Conservation (phyloP, 2,888 invertebrate genomes). For the Acronicta alni region DNA sequence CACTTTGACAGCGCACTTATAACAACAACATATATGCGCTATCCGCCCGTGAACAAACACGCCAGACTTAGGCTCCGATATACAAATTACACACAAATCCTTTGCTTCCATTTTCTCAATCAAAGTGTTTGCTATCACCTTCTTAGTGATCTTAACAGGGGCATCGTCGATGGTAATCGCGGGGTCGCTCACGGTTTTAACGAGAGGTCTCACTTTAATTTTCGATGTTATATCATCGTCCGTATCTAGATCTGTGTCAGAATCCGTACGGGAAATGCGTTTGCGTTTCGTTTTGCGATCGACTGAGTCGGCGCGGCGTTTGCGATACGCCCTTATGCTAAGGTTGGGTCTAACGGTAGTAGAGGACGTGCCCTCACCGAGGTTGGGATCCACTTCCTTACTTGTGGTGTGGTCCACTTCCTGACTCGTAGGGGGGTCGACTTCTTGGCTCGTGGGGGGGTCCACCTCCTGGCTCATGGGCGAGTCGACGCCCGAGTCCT, state of each 20-base stretch:
- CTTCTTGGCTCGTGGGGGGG: slow-evolving; percentile 8
- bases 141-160: slow-evolving; percentile 61
- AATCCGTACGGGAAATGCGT: slow-evolving; percentile 56
- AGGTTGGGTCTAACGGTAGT: slow-evolving; percentile 1
- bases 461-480: slow-evolving; percentile 72
- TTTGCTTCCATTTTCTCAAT: slow-evolving; percentile 69
- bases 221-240: slow-evolving; percentile 36
- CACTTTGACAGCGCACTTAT: slow-evolving; percentile 91
- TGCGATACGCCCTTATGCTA: slow-evolving; percentile 42
- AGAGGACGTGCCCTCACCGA: slow-evolving; percentile 44
- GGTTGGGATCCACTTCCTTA: slow-evolving; percentile 18
- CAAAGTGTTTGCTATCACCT: slow-evolving; percentile 64
- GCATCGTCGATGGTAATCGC: slow-evolving; percentile 69
- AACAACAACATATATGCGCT: slow-evolving; percentile 92
- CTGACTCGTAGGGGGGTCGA: not conserved
- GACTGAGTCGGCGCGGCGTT: slow-evolving; percentile 70
- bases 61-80: slow-evolving; percentile 90
- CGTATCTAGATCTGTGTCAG: slow-evolving; percentile 63
- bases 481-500: slow-evolving; percentile 77
- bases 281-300: slow-evolving; percentile 69
- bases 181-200: slow-evolving; percentile 83
- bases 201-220: slow-evolving; percentile 67
- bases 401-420: too few relatives aligned
- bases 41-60: slow-evolving; percentile 91
- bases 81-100: slow-evolving; percentile 90